phyloP scores from a whole-genome alignment of 2,888 invertebrate genomes.

The Nomada ruficornis region DNA sequence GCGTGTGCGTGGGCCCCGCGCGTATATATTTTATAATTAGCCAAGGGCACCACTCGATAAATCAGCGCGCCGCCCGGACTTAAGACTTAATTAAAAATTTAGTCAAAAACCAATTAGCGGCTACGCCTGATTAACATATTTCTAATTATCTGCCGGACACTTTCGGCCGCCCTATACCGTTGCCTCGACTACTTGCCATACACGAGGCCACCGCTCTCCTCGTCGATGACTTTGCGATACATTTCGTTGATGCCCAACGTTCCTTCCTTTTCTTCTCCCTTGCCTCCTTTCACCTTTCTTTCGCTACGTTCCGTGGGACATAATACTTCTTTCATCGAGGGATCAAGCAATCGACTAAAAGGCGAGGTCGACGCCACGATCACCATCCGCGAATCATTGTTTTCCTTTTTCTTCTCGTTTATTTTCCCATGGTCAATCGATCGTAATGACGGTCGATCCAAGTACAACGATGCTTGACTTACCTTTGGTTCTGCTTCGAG shows the following conservation, averaged over 20 bases:
- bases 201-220: conserved; percentile 35
- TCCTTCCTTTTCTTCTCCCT: not conserved
- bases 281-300: not conserved
- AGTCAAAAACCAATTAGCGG: conserved; percentile 82
- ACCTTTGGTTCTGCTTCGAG: conserved; percentile 15
- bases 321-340: conserved; percentile 36
- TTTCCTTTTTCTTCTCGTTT: not conserved
- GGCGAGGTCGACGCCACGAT: conserved; percentile 24
- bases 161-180: conserved; percentile 65
- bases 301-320: not conserved
- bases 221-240: conserved; percentile 72
- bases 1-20: conserved; percentile 39
- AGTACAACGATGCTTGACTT: conserved; percentile 17
- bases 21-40: conserved; percentile 80
- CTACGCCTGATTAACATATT: conserved; percentile 81
- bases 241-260: conserved; percentile 38
- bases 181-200: conserved; percentile 63
- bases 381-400: conserved; percentile 17
- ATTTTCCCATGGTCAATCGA: conserved; percentile 9
- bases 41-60: conserved; percentile 70
- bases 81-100: conserved; percentile 81
- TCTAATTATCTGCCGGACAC: conserved; percentile 80
- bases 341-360: conserved; percentile 3
- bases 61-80: conserved; percentile 78
- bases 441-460: conserved; percentile 23